Evolutionary conservation across 30 jellyfish, hydroid and myxozoan species (phyloP).

Genomic region (Pseudorhiza aurosa): DNA sequence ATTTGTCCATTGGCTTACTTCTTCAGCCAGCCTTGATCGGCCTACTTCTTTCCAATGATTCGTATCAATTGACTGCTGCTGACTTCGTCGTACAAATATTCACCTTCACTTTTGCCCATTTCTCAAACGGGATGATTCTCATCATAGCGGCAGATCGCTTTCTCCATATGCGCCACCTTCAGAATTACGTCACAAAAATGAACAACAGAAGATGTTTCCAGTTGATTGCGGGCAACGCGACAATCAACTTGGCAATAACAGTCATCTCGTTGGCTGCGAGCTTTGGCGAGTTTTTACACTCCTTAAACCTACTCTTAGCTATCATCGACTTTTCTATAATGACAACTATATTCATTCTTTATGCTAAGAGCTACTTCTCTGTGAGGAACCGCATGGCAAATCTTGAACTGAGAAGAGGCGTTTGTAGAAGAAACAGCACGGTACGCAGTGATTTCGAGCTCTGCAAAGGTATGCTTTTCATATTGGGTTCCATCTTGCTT

Average conservation of each 20-base stretch:
- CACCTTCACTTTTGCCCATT: conserved; percentile 9
- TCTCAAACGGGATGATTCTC: conserved; percentile 15
- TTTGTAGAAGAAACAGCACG: too few species aligned
- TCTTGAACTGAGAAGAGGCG: neutral
- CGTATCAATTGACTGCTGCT: neutral
- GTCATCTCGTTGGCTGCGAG: neutral
- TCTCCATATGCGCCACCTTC: conserved; percentile 15
- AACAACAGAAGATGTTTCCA: neutral
- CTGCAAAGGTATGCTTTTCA: conserved; percentile 7
- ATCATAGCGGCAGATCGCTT: conserved; percentile 23
- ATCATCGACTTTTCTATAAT: neutral
- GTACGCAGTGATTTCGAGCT: neutral
- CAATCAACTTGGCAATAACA: neutral
- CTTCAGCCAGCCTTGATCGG: neutral
- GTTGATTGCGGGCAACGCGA: neutral
- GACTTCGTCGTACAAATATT: neutral
- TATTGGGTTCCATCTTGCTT: neutral
- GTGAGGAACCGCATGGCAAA: conserved; percentile 1
- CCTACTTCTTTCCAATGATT: neutral
- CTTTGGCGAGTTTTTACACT: neutral
- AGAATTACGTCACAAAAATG: neutral
- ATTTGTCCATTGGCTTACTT: neutral
- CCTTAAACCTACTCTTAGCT: neutral
- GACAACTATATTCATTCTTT: neutral
- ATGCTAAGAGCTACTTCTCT: conserved; percentile 1